Evolutionary conservation across 2,113 vertebrate species (phyloP).

Genomic region (Serilophus lunatus): DNA sequence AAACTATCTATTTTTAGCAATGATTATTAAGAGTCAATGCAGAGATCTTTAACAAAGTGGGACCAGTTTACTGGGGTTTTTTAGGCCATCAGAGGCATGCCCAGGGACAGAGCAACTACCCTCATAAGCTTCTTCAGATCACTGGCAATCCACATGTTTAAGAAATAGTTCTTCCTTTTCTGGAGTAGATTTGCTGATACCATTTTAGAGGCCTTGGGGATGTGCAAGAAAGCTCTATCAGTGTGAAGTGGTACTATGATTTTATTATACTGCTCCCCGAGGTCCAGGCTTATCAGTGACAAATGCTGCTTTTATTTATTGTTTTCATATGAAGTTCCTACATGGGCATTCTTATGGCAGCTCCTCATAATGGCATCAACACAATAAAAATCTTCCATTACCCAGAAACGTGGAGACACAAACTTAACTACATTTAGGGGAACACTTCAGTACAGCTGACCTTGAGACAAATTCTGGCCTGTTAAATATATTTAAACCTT

Average conservation of each 20-base stretch:
- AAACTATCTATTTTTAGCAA: slow-evolving; percentile 12
- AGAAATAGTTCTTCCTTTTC: background rate
- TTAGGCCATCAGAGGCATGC: background rate
- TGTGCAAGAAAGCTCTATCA: background rate
- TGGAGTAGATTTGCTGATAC: background rate
- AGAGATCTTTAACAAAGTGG: background rate
- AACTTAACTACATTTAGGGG: background rate
- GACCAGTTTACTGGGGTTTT: background rate
- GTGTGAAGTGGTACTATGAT: background rate
- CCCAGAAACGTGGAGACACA: background rate
- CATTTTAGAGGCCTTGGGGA: background rate
- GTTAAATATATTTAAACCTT: background rate
- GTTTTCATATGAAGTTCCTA: background rate
- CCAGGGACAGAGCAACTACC: background rate
- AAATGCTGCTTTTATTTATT: background rate
- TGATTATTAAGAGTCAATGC: background rate
- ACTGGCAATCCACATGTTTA: background rate
- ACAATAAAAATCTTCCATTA: background rate
- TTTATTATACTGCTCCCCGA: background rate
- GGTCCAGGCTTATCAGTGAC: background rate
- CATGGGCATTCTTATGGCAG: background rate
- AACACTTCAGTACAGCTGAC: background rate
- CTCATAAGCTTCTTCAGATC: background rate
- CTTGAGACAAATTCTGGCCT: background rate
- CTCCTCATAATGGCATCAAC: background rate